phyloP scores from a whole-genome alignment of 2,113 vertebrate species.

The Aviceda subcristata region DNA sequence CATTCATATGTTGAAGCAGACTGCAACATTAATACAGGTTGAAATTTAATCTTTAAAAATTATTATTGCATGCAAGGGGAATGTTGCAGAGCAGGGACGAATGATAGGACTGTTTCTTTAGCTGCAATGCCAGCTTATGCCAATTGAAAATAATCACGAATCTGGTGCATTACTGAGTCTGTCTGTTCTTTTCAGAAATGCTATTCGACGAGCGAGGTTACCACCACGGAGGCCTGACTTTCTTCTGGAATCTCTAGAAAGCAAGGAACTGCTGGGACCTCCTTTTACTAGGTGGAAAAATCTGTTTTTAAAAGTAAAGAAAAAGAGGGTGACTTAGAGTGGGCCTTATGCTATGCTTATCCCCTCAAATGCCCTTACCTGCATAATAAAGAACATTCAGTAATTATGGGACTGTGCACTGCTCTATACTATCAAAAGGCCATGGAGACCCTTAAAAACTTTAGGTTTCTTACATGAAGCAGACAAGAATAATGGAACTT shows the following conservation, averaged over 20 bases:
- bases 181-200: constrained; percentile 42
- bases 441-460: neutral
- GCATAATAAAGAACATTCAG: neutral
- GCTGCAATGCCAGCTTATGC: neutral
- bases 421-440: neutral
- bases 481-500: neutral
- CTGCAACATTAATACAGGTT: neutral
- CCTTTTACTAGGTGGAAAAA: neutral
- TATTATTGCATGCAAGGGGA: neutral
- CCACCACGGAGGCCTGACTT: constrained; percentile 72
- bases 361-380: neutral
- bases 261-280: neutral
- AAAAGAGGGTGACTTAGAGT: neutral
- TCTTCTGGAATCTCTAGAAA: constrained; percentile 54
- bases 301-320: neutral
- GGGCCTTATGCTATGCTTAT: neutral
- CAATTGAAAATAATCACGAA: neutral
- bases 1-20: neutral
- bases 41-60: neutral
- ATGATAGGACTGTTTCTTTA: neutral
- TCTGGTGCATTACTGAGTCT: neutral
- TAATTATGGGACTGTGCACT: neutral
- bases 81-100: neutral
- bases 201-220: constrained; percentile 7
- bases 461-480: neutral